Evolutionary conservation across 2,113 vertebrate genomes (phyloP), one percentile per base, ranked within the genome.

Genomic region (Pyxicephalus adspersus): DNA sequence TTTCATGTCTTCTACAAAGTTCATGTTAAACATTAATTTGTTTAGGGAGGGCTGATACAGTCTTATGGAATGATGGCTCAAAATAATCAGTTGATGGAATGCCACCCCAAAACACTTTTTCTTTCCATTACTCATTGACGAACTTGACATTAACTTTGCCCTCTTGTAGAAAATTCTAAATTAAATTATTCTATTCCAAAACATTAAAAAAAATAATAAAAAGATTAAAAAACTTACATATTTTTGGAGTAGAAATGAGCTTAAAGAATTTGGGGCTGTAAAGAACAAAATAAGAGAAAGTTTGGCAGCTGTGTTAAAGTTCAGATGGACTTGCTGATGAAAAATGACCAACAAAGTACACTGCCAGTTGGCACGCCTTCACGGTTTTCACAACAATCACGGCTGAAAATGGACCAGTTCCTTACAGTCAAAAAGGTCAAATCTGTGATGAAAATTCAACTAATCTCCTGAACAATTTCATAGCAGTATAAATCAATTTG

Each of bases 141-240:
- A 79, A 79, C 64, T 68, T 67, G 20, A 55, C 77, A 68, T 68
- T 79, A 79, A 79, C 77, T 79, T 79, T 77, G 76, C 50, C 76
- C 76, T 67, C 54, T 68, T 45, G 51, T 68, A 68, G 65, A 3
- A 19, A 23, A 70, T 18, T 60, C 64, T 79, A 79, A 68, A 79
- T 79, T 79, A 79, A 54, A 79, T 79, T 79, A 79, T 45, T n/a
- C 28, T 26, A 79, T 76, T 51, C 34, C 58, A 76, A 76, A 76
- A 76, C 58, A 63, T 63, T 76, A 76, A 22, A 64, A n/a, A n/a
- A 50, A 74, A 60, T 58, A 64, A 51, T 64, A 50, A 25, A 51
- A 23, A 22, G 28, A 78, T 26, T 34, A 76, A 54, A 78, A 78
- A 16, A 23, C 26, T 18, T 68, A 60, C 54, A 60, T 79, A 50